Conservation (phyloP, 2,888 invertebrate genomes). For the Lordiphosa andalusiaca region DNA sequence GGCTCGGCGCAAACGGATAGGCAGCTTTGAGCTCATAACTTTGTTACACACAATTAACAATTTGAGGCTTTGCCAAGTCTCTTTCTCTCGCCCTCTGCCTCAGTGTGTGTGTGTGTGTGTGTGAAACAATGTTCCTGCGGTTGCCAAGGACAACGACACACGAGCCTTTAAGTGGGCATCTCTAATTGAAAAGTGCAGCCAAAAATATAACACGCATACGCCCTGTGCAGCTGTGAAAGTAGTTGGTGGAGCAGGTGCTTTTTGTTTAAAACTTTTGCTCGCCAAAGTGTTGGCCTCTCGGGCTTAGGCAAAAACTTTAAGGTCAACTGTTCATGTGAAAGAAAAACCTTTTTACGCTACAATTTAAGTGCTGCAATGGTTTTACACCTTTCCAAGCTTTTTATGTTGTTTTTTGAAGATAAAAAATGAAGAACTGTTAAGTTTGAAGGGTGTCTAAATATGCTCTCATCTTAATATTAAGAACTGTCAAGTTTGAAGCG, state of each 20-base stretch:
- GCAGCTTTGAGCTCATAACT: slow-evolving; percentile 69
- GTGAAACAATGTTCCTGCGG: slow-evolving; percentile 49
- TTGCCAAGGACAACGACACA: slow-evolving; percentile 42
- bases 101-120: slow-evolving; percentile 24
- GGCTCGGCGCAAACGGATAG: slow-evolving; percentile 26
- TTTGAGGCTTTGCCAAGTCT: slow-evolving; percentile 61
- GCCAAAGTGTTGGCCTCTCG: slow-evolving; percentile 9
- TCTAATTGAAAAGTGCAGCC: slow-evolving; percentile 56
- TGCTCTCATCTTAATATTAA: no score
- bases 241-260: slow-evolving; percentile 24
- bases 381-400: neutral
- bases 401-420: no score
- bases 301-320: slow-evolving; percentile 40
- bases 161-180: slow-evolving; percentile 38
- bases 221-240: slow-evolving; percentile 1
- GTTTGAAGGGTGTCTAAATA: no score
- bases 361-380: neutral
- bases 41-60: slow-evolving; percentile 77
- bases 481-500: no score
- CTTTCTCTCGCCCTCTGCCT: slow-evolving; percentile 7
- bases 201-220: slow-evolving; percentile 33
- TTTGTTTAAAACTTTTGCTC: slow-evolving; percentile 25
- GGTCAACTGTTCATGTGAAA: slow-evolving; percentile 41
- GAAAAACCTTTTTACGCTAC: no score
- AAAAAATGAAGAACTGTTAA: no score